Conservation (phyloP, 2,888 invertebrate species). For the Melinopterus prodromus region DNA sequence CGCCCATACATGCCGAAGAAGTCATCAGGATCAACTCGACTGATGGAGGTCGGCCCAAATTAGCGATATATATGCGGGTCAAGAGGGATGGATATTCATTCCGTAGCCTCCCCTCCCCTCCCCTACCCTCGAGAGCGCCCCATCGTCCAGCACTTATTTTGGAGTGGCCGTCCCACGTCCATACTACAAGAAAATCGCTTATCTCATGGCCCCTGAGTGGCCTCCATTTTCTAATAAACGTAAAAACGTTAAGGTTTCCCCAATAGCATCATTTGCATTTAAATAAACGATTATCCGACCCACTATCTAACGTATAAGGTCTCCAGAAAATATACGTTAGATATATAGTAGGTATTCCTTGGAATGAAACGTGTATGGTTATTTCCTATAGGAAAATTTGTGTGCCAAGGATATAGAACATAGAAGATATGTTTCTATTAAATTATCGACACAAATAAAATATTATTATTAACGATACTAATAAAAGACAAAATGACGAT, state of each 20-base stretch:
- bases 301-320: neutral
- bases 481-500: too few species aligned
- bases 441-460: too few species aligned
- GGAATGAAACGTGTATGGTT: neutral
- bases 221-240: neutral
- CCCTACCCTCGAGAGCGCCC: neutral
- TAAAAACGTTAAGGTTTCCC: neutral
- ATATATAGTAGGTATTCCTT: neutral
- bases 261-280: neutral
- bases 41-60: conserved; percentile 34
- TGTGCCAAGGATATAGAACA: too few species aligned
- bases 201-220: neutral
- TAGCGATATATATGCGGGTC: conserved; percentile 41
- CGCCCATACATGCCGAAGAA: neutral
- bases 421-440: too few species aligned
- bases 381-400: too few species aligned
- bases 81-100: conserved; percentile 33
- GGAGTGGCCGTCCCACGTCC: neutral
- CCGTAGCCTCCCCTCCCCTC: neutral
- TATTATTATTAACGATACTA: too few species aligned
- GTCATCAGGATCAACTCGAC: conserved; percentile 5
- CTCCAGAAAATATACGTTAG: neutral
- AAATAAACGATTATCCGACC: neutral
- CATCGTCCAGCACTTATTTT: neutral
- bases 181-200: conserved; percentile 4